Base-by-base conservation (phyloP, 2,797 vertebrate species). In the Neomorphus geoffroyi region DNA sequence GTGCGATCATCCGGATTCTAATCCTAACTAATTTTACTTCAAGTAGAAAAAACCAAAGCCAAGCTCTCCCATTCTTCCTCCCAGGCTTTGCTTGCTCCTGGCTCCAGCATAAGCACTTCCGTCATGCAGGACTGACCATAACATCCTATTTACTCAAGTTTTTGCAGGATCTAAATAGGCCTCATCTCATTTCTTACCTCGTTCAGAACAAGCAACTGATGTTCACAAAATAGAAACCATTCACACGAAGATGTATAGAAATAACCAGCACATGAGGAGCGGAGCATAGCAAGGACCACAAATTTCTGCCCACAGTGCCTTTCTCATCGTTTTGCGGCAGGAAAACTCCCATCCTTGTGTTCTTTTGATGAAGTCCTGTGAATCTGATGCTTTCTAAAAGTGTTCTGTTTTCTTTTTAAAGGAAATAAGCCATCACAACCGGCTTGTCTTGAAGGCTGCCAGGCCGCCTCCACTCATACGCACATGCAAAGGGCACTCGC, bases 261-360 rank as follows among this genome's bases (percentile, higher is more conserved):
- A n/a, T 12, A n/a, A 54, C 51, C 22, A 56, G 27, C 35, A 23
- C 32, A 19, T 13, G 28, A 58, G 70, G 17, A 62, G 23, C 2
- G n/a, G 23, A 82, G 32, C 6, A 15, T 9, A 28, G 30, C 7
- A 13, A 70, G 39, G 48, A 72, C 7, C n/a, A 45, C 3, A 3
- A 5, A 37, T 45, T n/a, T 35, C 69, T 60, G 19, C 6, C 2
- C 3, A 0, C 4, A 9, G n/a, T 1, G 6, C 12, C 32, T 89
- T 75, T 30, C 10, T 53, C 24, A 32, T 41, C 0, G 2, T 56
- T 64, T 80, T 23, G n/a, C 46, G 45, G 14, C 28, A 60, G 75
- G 35, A 82, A 22, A 18, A 18, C 5, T 73, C 48, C 30, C n/a
- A 67, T 35, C 27, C 28, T 57, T 15, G 13, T n/a, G 10, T 30